phyloP scores from a whole-genome alignment of 1,140 invertebrate genomes.

The Drosophila sturtevanti region DNA sequence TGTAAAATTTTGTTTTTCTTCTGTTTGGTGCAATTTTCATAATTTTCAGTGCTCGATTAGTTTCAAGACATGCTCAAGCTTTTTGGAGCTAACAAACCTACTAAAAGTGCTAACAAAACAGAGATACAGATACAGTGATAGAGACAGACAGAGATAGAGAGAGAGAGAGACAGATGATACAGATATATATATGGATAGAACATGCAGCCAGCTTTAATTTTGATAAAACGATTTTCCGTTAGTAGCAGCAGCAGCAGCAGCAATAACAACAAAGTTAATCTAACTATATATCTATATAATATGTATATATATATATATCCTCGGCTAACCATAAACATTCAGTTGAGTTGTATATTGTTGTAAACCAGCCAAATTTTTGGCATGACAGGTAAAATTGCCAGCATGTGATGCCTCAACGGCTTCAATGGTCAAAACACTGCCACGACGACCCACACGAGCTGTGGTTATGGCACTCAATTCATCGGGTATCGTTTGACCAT shows the following conservation, averaged over 20 bases:
- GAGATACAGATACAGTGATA: constrained; percentile 15
- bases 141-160: constrained; percentile 12
- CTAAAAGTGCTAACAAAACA: constrained; percentile 14
- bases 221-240: constrained; percentile 25
- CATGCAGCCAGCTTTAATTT: constrained; percentile 57
- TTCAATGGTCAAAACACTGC: constrained; percentile 87
- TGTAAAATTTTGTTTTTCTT: neutral
- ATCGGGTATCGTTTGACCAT: constrained; percentile 84
- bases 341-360: constrained; percentile 69
- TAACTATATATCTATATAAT: neutral
- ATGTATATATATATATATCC: neutral
- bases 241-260: constrained; percentile 44
- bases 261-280: constrained; percentile 47
- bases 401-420: constrained; percentile 85
- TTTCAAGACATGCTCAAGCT: constrained; percentile 45
- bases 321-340: constrained; percentile 80
- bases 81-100: constrained; percentile 23
- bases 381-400: constrained; percentile 88
- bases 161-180: constrained; percentile 22
- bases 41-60: constrained; percentile 34
- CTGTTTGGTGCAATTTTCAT: neutral
- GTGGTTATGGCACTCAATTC: constrained; percentile 83
- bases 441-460: constrained; percentile 86
- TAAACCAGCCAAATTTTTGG: constrained; percentile 86
- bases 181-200: constrained; percentile 26